Evolutionary conservation across 2,888 invertebrate genomes (phyloP).

Genomic region (Agriotes lineatus): DNA sequence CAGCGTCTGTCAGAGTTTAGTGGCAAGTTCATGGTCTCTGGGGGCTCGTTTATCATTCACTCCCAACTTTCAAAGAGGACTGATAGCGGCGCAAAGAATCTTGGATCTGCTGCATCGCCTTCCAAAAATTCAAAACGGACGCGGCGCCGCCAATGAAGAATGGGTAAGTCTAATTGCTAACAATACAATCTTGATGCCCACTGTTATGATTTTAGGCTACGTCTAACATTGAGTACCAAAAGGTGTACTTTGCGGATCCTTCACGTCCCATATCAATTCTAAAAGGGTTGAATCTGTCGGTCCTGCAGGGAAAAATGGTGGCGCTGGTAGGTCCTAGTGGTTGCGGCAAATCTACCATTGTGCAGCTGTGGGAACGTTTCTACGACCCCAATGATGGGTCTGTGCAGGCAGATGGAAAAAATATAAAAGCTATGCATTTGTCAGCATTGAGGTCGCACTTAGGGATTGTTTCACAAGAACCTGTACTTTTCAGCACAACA

Average conservation of each 20-base stretch:
- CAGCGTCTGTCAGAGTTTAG: slow-evolving; percentile 79
- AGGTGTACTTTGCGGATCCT: slow-evolving; percentile 83
- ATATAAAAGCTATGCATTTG: slow-evolving; percentile 56
- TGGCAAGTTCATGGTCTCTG: slow-evolving; percentile 80
- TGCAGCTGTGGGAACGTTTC: slow-evolving; percentile 86
- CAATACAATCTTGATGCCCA: not conserved
- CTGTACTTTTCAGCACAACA: slow-evolving; percentile 88
- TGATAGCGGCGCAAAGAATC: slow-evolving; percentile 78
- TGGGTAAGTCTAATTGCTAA: slow-evolving; percentile 59
- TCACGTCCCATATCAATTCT: slow-evolving; percentile 80
- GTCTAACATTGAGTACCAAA: slow-evolving; percentile 78
- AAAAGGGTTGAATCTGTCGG: slow-evolving; percentile 73
- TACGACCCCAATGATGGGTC: slow-evolving; percentile 77
- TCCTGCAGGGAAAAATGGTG: slow-evolving; percentile 77
- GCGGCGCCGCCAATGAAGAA: slow-evolving; percentile 50
- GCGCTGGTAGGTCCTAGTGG: slow-evolving; percentile 88
- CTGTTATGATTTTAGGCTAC: slow-evolving; percentile 56
- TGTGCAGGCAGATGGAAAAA: slow-evolving; percentile 64
- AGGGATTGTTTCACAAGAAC: slow-evolving; percentile 94
- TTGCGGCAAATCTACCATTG: slow-evolving; percentile 90
- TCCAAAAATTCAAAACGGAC: slow-evolving; percentile 70
- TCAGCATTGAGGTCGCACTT: slow-evolving; percentile 76
- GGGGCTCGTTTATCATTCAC: slow-evolving; percentile 78
- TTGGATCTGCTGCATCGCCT: slow-evolving; percentile 73
- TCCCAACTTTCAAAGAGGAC: slow-evolving; percentile 85